phyloP scores from a whole-genome alignment of 2,888 invertebrate species.

The Urechis unicinctus region DNA sequence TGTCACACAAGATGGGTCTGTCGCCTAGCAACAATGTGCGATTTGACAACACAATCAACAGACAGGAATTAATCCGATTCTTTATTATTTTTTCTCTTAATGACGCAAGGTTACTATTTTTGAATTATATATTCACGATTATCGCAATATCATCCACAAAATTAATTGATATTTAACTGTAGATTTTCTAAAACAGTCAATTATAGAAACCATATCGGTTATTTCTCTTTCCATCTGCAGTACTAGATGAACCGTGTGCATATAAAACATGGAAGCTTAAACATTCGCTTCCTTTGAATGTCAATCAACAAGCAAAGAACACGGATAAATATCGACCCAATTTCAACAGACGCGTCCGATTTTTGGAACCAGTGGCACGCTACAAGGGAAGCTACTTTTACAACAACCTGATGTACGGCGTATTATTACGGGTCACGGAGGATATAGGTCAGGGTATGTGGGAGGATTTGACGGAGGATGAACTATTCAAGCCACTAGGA shows the following conservation, averaged over 20 bases:
- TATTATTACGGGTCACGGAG: slow-evolving; percentile 33
- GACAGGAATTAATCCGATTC: neutral
- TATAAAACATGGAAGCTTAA: neutral
- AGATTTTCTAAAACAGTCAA: too few species aligned
- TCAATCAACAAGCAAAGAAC: too few species aligned
- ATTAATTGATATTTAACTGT: too few species aligned
- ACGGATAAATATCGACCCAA: neutral
- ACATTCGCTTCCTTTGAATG: too few species aligned
- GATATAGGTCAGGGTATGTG: slow-evolving; percentile 29
- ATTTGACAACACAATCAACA: slow-evolving; percentile 2
- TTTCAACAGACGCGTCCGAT: slow-evolving; percentile 19
- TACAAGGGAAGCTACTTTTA: slow-evolving; percentile 34
- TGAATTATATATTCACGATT: too few species aligned
- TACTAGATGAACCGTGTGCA: neutral
- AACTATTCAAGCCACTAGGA: slow-evolving; percentile 32
- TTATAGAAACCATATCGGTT: neutral
- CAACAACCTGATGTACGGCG: slow-evolving; percentile 39
- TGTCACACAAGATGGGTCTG: slow-evolving; percentile 34
- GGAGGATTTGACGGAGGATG: slow-evolving; percentile 32
- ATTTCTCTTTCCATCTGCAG: too few species aligned
- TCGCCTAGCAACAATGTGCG: slow-evolving; percentile 25
- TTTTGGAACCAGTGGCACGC: slow-evolving; percentile 17
- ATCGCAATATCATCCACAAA: too few species aligned
- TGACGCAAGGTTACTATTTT: too few species aligned
- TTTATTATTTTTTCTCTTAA: too few species aligned